Percentiles rank a stretch among this genome's conserved stretches.
These are phyloP conservation scores for Pachydiplax longipennis DNA, from an alignment of 2,888 invertebrate species.

Conservation along the genomic window DNA sequence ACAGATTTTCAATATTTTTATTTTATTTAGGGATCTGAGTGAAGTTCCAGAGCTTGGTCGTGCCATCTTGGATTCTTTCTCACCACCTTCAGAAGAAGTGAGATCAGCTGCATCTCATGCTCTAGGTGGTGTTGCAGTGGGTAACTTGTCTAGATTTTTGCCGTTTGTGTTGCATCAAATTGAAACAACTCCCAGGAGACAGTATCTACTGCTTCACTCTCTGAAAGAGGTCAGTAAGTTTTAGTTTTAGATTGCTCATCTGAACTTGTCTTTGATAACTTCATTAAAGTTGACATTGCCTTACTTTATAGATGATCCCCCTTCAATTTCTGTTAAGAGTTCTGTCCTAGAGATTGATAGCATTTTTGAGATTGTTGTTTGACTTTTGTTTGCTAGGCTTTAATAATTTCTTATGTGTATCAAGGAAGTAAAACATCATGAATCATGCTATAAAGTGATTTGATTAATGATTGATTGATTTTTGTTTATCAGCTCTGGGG, in stretches of 20 bases:
- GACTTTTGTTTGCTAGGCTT: too few relatives aligned
- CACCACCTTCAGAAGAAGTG: slow-evolving; percentile 92
- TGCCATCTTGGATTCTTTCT: slow-evolving; percentile 85
- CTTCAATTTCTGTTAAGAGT: too few relatives aligned
- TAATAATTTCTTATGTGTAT: too few relatives aligned
- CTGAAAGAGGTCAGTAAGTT: slow-evolving; percentile 82
- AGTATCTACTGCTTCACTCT: slow-evolving; percentile 95
- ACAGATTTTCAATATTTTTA: background rate
- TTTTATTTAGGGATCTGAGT: slow-evolving; percentile 74
- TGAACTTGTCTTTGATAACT: too few relatives aligned
- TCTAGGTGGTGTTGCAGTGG: slow-evolving; percentile 93
- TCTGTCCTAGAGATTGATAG: too few relatives aligned
- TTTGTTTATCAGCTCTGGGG: too few relatives aligned
- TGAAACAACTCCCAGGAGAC: slow-evolving; percentile 90
- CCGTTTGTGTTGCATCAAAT: slow-evolving; percentile 95
- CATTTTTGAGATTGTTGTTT: too few relatives aligned
- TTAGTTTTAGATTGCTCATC: background rate
- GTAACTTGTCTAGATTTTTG: slow-evolving; percentile 90
- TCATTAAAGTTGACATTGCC: too few relatives aligned
- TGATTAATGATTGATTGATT: too few relatives aligned
- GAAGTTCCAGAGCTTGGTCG: slow-evolving; percentile 77
- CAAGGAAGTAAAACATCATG: too few relatives aligned
- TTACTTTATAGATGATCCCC: too few relatives aligned
- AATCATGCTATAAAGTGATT: too few relatives aligned
- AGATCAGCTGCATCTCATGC: slow-evolving; percentile 98